These are phyloP conservation scores for Lepilemur ruficaudatus DNA, from an alignment of 2,797 vertebrate genomes.

Conservation along the genomic window DNA sequence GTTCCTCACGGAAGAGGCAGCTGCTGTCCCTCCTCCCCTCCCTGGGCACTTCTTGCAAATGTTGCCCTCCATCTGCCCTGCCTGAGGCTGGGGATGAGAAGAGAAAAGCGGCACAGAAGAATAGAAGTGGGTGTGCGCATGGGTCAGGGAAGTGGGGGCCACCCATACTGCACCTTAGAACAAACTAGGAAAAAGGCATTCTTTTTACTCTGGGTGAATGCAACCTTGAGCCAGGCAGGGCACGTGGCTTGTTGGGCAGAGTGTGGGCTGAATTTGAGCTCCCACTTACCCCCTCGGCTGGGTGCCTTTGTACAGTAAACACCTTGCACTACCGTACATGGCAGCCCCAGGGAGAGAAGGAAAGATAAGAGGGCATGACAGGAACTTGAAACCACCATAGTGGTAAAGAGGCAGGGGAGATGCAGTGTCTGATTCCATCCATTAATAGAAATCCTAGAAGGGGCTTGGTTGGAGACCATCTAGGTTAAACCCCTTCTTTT, in stretches of 20 bases:
- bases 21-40: neutral
- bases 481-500: neutral
- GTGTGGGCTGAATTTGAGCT: neutral
- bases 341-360: neutral
- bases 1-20: slow-evolving; percentile 5
- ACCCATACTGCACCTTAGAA: neutral
- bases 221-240: neutral
- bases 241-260: neutral
- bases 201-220: neutral
- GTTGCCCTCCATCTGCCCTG: neutral
- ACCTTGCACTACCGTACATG: neutral
- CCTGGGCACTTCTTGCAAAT: neutral
- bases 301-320: neutral
- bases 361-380: neutral
- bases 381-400: neutral
- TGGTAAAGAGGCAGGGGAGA: neutral
- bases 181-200: neutral
- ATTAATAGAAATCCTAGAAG: slow-evolving; percentile 50
- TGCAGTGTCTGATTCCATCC: slow-evolving; percentile 20
- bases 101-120: neutral
- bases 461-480: neutral
- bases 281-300: neutral
- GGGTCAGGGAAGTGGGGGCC: neutral
- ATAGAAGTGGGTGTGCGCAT: neutral
- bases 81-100: neutral